phyloP scores from a whole-genome alignment of 2,113 vertebrate genomes.

The Xiphophorus couchianus region DNA sequence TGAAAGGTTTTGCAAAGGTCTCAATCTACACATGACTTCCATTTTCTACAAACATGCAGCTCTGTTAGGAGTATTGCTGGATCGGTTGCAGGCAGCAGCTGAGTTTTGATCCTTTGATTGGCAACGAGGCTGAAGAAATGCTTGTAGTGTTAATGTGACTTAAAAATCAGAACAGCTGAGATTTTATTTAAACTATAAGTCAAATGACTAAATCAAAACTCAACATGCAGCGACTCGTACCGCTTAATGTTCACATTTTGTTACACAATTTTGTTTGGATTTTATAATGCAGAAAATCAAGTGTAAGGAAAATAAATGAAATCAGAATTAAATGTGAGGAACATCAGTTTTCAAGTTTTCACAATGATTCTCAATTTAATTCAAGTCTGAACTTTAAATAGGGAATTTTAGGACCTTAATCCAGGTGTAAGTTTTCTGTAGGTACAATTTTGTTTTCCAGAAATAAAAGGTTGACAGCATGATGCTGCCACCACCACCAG shows the following conservation, averaged over 20 bases:
- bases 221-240: neutral
- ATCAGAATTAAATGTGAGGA: neutral
- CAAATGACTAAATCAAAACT: neutral
- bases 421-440: no score
- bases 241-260: neutral
- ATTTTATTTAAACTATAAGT: neutral
- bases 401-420: neutral
- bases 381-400: neutral
- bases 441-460: no score
- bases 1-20: slow-evolving; percentile 8
- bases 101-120: slow-evolving; percentile 7
- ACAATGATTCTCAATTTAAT: neutral
- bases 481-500: no score
- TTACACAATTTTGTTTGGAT: neutral
- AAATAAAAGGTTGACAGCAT: no score
- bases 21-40: slow-evolving; percentile 12
- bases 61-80: slow-evolving; percentile 46
- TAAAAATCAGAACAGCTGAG: neutral
- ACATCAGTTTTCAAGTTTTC: neutral
- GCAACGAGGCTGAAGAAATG: slow-evolving; percentile 13
- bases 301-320: no score
- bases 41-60: slow-evolving; percentile 32
- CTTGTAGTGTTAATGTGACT: slow-evolving; percentile 17
- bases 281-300: neutral
- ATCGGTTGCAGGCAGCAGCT: slow-evolving; percentile 38